Base-by-base conservation (phyloP, 2,888 invertebrate species). In the Mantis religiosa region DNA sequence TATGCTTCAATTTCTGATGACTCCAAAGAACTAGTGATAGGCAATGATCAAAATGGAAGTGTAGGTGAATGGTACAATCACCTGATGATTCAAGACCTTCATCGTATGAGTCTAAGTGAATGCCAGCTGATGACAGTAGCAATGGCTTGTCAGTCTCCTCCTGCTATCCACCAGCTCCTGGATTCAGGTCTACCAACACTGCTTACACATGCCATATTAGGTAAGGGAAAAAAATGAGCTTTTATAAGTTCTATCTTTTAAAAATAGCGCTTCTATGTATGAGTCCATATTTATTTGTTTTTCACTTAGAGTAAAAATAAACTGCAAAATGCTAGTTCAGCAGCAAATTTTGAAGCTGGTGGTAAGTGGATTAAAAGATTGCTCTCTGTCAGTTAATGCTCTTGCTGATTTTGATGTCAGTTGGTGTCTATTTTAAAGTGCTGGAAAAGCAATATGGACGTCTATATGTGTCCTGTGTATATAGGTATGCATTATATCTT, bases 101-200 rank as follows among this genome's bases (percentile, higher is more conserved):
- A 94, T 41, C 94, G 94, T 91, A 93, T 95, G 91, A 94, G 94
- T 89, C 92, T 96, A 88, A 94, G 95, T 83, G 95, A 95, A 90
- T 94, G 95, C 88, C 96, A 97, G 92, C 94, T 98, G 91, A 95
- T 96, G 92, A 97, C 97, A 2, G 95, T 98, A 34, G 97, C 97
- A 1, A 94, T 96, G 90, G 97, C 97, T 12, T 97, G 97, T 91
- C 96, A 97, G 93, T 98, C 98, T 3, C 96, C 97, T 0, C 95
- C 95, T 34, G 97, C 97, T 88, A 95, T 97, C 28, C 95, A 95
- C 91, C 96, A 96, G 91, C 94, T 98, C 90, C 94, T 98, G 89
- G 96, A 96, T 92, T 97, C 97, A 0, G 95, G 96, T 41, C 94
- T 97, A 89, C 96, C 96, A 0, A 94, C 95, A 89, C 92, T 95